A percentile compares a stretch with the other conserved stretches of the same genome.
Conservation (phyloP, 2,888 invertebrate species). For the Agrypnus murinus region DNA sequence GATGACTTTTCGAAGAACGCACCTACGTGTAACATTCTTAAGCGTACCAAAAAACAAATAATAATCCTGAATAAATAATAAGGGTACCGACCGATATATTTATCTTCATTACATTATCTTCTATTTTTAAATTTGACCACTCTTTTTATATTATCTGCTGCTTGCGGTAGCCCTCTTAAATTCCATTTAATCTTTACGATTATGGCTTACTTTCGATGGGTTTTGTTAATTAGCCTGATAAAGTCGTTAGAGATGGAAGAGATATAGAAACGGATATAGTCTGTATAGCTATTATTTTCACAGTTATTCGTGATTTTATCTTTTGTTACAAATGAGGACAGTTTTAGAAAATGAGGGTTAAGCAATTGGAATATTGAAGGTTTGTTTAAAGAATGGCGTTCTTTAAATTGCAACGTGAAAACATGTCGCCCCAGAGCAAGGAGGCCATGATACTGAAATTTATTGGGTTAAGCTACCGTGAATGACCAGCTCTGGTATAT, state of each 20-base stretch:
- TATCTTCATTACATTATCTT: too few species aligned
- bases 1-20: constrained; percentile 41
- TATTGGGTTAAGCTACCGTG: too few species aligned
- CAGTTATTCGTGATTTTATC: constrained; percentile 25
- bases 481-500: too few species aligned
- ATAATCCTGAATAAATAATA: background rate
- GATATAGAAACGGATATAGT: constrained; percentile 10
- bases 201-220: constrained; percentile 26
- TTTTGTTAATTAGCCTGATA: constrained; percentile 27
- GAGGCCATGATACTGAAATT: too few species aligned
- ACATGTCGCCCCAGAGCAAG: too few species aligned
- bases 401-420: too few species aligned
- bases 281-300: constrained; percentile 24
- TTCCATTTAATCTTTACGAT: constrained; percentile 16
- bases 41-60: background rate
- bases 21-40: constrained; percentile 16
- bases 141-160: too few species aligned
- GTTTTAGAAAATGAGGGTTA: constrained; percentile 10
- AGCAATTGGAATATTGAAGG: background rate
- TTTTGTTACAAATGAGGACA: constrained; percentile 6
- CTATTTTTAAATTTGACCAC: too few species aligned
- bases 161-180: constrained; percentile 2
- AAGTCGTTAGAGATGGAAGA: constrained; percentile 26
- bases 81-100: background rate
- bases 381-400: too few species aligned